These are phyloP conservation scores for Drosophila punjabiensis DNA, from an alignment of 1,140 invertebrate genomes.

Conservation along the genomic window DNA sequence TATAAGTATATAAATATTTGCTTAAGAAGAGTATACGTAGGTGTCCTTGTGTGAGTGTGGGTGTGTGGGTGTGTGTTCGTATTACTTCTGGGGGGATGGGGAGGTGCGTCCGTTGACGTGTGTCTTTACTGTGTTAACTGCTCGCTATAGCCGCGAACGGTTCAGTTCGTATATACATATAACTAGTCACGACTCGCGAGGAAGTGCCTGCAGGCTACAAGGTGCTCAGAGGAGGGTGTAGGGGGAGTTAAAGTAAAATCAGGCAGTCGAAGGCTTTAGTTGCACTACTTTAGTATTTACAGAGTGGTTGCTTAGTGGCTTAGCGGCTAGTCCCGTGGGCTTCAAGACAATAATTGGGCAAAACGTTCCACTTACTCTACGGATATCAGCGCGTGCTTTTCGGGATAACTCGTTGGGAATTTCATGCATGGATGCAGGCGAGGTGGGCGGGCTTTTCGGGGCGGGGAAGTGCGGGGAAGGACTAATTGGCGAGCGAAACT, in stretches of 20 bases:
- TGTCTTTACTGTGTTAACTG: constrained; percentile 25
- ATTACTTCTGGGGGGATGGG: constrained; percentile 27
- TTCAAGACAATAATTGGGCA: constrained; percentile 40
- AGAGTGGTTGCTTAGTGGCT: constrained; percentile 17
- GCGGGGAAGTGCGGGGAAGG: constrained; percentile 5
- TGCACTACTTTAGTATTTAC: constrained; percentile 36
- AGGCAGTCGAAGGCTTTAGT: constrained; percentile 16
- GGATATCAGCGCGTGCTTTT: constrained; percentile 28
- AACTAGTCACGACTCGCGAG: constrained; percentile 31
- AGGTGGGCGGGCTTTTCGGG: constrained; percentile 9
- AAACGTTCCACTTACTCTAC: constrained; percentile 36
- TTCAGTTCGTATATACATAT: constrained; percentile 31
- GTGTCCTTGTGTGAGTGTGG: constrained; percentile 35
- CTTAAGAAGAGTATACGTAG: constrained; percentile 70
- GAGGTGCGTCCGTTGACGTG: constrained; percentile 28
- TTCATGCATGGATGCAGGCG: constrained; percentile 69
- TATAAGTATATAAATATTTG: constrained; percentile 69
- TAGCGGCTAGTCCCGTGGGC: constrained; percentile 43
- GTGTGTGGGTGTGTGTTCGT: constrained; percentile 19
- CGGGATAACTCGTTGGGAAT: constrained; percentile 23
- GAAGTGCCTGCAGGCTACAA: constrained; percentile 22
- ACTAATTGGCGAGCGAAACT: constrained; percentile 44
- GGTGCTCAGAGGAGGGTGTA: constrained; percentile 4
- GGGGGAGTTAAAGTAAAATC: constrained; percentile 11
- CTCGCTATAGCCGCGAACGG: constrained; percentile 9